Evolutionary conservation across 2,888 invertebrate genomes (phyloP), one percentile per base, ranked within the genome.

Genomic region (Alloplasta piceator): DNA sequence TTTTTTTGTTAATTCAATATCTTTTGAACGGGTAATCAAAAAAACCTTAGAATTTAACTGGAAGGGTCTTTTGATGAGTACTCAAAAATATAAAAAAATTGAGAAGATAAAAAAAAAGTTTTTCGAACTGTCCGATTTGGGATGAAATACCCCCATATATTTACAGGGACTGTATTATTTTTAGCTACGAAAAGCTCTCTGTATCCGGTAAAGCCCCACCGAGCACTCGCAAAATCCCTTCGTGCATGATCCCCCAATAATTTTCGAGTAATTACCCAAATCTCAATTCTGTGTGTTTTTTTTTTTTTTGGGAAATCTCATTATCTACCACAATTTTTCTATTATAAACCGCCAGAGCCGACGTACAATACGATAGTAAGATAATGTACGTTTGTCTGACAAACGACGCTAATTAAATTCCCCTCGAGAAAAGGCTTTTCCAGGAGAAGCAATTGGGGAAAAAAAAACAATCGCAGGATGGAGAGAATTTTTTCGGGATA

Each of bases 321-420:
- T 38, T 12, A 56, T 12, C 36, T n/a, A 52, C 52, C 1, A 14
- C 7, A 52, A n/a, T 12, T 16, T 16, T 52, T 14, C 52, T 7
- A 7, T 52, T 16, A 14, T 14, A 16, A 52, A 5, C 26, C n/a
- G 16, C 14, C 14, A 14, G 52, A 52, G 14, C 52, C 14, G 3
- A 7, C 14, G 43, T 52, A 0, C 14, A 60, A 60, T 60, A 60
- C 39, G 60, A 39, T 6, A n/a, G 39, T 60, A 60, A 60, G 38
- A 39, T 14, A 38, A 60, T 12, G 14, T 55, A 39, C 39, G 39
- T 60, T 39, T 60, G 39, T 60, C 41, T 39, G 12, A n/a, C 5
- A 39, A 16, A 41, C 38, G 60, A 26, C 39, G 39, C 60, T 38
- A 39, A 60, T 60, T 60, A 39, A 60, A 41, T 60, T 38, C 58